A percentile compares a stretch with the other conserved stretches of the same genome.
phyloP scores from a whole-genome alignment of 2,797 vertebrate species.

The Melanotaenia pygmaea region DNA sequence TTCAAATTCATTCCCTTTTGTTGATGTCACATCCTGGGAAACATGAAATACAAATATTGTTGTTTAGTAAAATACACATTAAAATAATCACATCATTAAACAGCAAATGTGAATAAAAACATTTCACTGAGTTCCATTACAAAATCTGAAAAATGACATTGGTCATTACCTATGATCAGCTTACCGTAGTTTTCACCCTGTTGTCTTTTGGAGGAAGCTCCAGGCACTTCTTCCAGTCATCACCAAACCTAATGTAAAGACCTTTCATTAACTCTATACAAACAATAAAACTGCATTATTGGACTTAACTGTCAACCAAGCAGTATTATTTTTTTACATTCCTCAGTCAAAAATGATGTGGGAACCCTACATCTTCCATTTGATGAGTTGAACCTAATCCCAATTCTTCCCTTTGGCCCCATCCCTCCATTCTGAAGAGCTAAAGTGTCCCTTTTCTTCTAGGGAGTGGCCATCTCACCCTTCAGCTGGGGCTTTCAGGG shows the following conservation, averaged over 20 bases:
- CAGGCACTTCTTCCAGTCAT: conserved; percentile 84
- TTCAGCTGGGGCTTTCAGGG: too few species aligned
- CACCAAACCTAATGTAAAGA: conserved; percentile 20
- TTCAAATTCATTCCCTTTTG: conserved; percentile 86
- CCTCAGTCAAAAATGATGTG: not conserved
- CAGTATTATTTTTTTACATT: not conserved
- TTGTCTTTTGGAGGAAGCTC: conserved; percentile 81
- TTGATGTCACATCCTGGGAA: conserved; percentile 83
- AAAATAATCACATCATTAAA: not conserved
- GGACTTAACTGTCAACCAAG: not conserved
- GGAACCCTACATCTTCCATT: not conserved
- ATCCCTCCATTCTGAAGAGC: not conserved
- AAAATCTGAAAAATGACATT: not conserved
- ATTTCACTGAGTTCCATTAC: not conserved
- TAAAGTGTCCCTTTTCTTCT: too few species aligned
- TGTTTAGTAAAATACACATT: not conserved
- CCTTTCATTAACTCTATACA: not conserved
- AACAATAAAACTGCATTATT: not conserved
- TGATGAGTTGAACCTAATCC: not conserved
- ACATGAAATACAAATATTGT: conserved; percentile 10
- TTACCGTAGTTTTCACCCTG: conserved; percentile 81
- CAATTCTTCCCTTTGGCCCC: not conserved
- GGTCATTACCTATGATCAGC: not conserved
- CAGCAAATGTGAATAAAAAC: not conserved
- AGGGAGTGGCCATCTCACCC: too few species aligned